phyloP scores from a whole-genome alignment of 1,140 invertebrate genomes.

The Brachionus sp. region DNA sequence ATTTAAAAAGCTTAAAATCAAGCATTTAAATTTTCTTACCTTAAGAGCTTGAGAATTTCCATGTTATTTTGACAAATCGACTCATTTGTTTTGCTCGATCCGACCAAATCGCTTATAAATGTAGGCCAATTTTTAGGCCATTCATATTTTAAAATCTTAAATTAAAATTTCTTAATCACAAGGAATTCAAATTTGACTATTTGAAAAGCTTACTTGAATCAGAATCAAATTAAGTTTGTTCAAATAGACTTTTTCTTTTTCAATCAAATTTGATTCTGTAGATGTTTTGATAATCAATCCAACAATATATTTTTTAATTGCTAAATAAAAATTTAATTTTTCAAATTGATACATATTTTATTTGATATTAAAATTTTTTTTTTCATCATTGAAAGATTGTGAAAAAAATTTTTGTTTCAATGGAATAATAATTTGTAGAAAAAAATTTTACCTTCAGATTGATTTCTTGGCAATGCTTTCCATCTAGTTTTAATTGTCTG shows the following conservation, averaged over 20 bases:
- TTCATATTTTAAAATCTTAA: constrained; percentile 40
- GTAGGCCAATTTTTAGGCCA: constrained; percentile 87
- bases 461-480: constrained; percentile 95
- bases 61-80: constrained; percentile 99
- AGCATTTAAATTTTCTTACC: background rate
- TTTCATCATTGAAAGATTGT: too few relatives aligned
- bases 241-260: constrained; percentile 90
- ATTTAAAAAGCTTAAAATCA: background rate
- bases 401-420: too few relatives aligned
- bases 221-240: constrained; percentile 99
- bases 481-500: constrained; percentile 97
- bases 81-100: constrained; percentile 96
- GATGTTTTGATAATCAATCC: constrained; percentile 97
- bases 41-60: constrained; percentile 88
- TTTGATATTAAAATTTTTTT: background rate
- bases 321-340: constrained; percentile 50
- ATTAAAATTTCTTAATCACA: background rate
- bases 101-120: constrained; percentile 97
- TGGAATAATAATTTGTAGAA: too few relatives aligned
- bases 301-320: constrained; percentile 97
- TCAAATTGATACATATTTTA: too few relatives aligned
- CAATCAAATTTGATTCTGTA: constrained; percentile 79
- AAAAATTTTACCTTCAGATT: constrained; percentile 74
- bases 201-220: constrained; percentile 63
- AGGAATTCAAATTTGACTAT: background rate